Conservation (phyloP, 2,888 invertebrate genomes). For the Caenorhabditis sinica region DNA sequence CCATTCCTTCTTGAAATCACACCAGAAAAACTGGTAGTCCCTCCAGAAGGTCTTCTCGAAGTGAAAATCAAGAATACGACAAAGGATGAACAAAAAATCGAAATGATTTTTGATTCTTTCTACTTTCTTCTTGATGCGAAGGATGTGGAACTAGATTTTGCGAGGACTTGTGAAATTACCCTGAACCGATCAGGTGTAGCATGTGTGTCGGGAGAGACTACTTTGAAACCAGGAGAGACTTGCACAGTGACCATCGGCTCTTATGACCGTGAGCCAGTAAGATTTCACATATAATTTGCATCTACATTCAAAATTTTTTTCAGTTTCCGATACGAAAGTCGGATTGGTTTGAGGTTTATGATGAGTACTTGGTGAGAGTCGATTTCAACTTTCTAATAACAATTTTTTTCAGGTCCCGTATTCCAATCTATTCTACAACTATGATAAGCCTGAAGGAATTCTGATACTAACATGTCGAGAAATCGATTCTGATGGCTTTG, state of each 20-base stretch:
- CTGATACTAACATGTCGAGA: background rate
- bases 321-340: too few species aligned
- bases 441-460: background rate
- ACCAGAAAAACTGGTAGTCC: background rate
- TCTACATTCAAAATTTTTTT: too few species aligned
- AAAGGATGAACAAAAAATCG: background rate
- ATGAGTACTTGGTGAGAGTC: too few species aligned
- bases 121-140: background rate
- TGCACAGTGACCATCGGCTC: background rate
- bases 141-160: too few species aligned
- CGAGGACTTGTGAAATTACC: too few species aligned
- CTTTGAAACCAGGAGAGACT: background rate
- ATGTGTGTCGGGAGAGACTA: too few species aligned
- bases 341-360: too few species aligned
- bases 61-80: background rate
- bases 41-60: background rate
- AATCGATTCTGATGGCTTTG: too few species aligned
- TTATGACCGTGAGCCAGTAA: background rate
- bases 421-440: background rate
- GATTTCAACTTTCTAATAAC: too few species aligned
- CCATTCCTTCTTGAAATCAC: background rate
- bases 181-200: too few species aligned
- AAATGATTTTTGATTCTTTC: background rate
- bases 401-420: too few species aligned
- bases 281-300: too few species aligned